Evolutionary conservation across 1,140 invertebrate species (phyloP).

Genomic region (Drosophila mojavensis): DNA sequence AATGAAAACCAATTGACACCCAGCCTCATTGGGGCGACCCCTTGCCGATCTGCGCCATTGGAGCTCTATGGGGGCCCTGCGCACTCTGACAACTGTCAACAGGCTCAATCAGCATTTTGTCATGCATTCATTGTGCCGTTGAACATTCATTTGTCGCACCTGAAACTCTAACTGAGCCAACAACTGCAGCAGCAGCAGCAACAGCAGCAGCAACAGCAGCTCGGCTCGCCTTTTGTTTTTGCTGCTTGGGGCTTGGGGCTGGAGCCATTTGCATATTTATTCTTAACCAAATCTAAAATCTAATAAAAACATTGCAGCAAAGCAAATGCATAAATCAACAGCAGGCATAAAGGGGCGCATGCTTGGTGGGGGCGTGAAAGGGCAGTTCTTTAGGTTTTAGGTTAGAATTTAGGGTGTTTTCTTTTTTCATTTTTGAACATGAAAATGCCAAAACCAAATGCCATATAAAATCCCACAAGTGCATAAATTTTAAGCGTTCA

Average conservation of each 20-base stretch:
- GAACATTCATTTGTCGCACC: constrained; percentile 39
- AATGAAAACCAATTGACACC: constrained; percentile 17
- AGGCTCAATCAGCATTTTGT: constrained; percentile 44
- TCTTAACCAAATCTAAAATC: constrained; percentile 49
- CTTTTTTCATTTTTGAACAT: neutral
- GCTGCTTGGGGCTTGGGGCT: neutral
- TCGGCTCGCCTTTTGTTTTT: neutral
- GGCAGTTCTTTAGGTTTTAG: neutral
- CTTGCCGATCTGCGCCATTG: no score
- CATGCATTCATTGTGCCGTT: constrained; percentile 39
- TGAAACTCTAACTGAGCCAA: neutral
- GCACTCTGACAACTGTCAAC: neutral
- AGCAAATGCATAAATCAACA: constrained; percentile 70
- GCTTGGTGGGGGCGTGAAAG: neutral
- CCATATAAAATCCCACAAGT: constrained; percentile 68
- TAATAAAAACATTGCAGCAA: constrained; percentile 63
- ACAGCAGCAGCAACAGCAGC: no score
- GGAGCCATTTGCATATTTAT: constrained; percentile 41
- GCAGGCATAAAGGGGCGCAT: neutral
- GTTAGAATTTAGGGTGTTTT: neutral
- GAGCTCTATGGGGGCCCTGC: no score
- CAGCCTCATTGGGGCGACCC: no score
- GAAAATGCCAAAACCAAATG: constrained; percentile 20
- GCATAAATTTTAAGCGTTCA: constrained; percentile 70
- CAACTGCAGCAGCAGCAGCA: no score